These are phyloP conservation scores for Rhimphoctona megacephalus DNA, from an alignment of 2,888 invertebrate species.

Conservation along the genomic window DNA sequence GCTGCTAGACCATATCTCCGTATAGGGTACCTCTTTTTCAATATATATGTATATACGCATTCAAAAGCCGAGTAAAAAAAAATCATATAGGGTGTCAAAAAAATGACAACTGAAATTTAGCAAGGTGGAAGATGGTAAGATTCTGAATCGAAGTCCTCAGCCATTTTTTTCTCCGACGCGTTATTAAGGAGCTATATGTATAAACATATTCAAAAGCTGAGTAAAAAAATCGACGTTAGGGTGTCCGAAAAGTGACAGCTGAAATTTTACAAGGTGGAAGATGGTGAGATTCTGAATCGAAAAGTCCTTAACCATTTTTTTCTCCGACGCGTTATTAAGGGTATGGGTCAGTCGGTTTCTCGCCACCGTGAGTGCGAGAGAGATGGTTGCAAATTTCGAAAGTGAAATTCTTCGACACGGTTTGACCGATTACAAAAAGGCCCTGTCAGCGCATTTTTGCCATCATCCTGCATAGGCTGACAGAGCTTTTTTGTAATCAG, in stretches of 20 bases:
- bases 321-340: background rate
- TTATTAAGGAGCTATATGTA: background rate
- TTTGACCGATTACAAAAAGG: too few species aligned
- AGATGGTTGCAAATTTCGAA: too few species aligned
- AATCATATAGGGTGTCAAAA: background rate
- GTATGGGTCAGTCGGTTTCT: too few species aligned
- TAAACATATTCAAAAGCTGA: background rate
- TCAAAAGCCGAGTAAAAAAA: background rate
- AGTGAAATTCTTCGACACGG: too few species aligned
- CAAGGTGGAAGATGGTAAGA: background rate
- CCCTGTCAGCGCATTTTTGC: too few species aligned
- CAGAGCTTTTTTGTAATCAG: too few species aligned
- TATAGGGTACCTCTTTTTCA: constrained; percentile 39
- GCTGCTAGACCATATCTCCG: constrained; percentile 52
- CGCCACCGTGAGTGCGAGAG: too few species aligned
- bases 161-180: background rate
- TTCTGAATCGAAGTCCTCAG: background rate
- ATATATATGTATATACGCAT: constrained; percentile 7
- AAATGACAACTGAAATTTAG: background rate
- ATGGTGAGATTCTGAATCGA: background rate
- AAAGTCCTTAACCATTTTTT: background rate
- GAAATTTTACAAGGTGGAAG: background rate
- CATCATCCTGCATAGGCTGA: too few species aligned
- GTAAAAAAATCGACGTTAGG: background rate
- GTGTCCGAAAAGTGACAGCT: background rate